Conservation (phyloP, 2,888 invertebrate species). For the Entomobrya multifasciata region DNA sequence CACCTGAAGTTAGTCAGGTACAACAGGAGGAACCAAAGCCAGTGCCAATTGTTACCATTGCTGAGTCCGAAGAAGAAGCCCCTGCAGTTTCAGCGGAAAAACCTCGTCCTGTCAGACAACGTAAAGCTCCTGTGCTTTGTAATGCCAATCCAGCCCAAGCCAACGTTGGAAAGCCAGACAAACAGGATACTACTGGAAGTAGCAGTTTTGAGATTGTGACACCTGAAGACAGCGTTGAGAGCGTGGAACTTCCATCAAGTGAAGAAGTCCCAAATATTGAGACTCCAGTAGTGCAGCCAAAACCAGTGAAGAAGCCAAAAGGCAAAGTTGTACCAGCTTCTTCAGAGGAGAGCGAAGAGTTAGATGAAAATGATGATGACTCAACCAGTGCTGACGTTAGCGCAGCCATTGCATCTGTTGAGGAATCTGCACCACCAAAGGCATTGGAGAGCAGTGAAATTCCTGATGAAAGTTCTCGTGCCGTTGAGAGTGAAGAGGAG, state of each 20-base stretch:
- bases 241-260: conserved; percentile 14
- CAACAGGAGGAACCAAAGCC: conserved; percentile 42
- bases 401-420: conserved; percentile 38
- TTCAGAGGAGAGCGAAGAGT: conserved; percentile 26
- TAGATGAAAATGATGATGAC: conserved; percentile 7
- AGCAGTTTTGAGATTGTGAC: conserved; percentile 13
- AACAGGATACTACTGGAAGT: conserved; percentile 4
- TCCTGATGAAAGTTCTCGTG: neutral
- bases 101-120: conserved; percentile 41
- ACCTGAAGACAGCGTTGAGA: conserved; percentile 30
- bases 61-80: conserved; percentile 25
- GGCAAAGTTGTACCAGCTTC: conserved; percentile 28
- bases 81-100: conserved; percentile 15
- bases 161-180: conserved; percentile 28
- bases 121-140: conserved; percentile 48
- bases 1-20: conserved; percentile 18
- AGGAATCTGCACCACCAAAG: conserved; percentile 47
- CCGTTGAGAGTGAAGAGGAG: conserved; percentile 28
- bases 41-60: conserved; percentile 18
- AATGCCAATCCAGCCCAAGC: conserved; percentile 45
- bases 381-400: neutral
- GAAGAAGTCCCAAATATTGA: neutral
- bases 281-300: neutral
- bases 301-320: conserved; percentile 42
- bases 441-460: conserved; percentile 31